These are phyloP conservation scores for Enteromius thamalakanensis DNA, from an alignment of 2,797 vertebrate genomes.

Conservation along the genomic window DNA sequence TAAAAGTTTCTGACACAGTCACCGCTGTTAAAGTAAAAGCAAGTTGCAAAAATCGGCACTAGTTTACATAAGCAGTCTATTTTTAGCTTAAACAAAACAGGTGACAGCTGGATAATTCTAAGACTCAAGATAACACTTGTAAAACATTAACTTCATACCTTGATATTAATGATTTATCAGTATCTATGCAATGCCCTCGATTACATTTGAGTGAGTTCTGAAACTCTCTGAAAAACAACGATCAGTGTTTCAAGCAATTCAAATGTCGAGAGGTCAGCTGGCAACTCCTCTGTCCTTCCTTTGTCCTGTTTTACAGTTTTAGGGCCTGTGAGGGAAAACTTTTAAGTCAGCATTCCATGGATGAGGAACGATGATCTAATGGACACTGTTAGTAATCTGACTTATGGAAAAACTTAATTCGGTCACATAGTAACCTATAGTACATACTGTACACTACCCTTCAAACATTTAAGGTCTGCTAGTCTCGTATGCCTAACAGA, in stretches of 20 bases:
- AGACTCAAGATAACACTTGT: neutral
- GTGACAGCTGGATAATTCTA: neutral
- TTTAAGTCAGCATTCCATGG: neutral
- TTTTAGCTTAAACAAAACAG: neutral
- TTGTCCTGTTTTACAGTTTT: neutral
- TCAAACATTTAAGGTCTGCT: neutral
- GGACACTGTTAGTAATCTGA: constrained; percentile 4
- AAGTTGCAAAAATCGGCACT: neutral
- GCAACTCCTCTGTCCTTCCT: neutral
- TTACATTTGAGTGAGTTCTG: neutral
- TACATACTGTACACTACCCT: neutral
- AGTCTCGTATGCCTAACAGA: neutral
- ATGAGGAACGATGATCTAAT: neutral
- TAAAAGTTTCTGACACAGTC: neutral
- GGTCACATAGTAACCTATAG: neutral
- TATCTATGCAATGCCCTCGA: neutral
- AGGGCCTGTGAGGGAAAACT: neutral
- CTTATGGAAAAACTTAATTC: neutral
- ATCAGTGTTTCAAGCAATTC: neutral
- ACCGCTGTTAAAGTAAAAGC: neutral
- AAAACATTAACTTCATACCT: neutral
- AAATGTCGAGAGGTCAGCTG: neutral
- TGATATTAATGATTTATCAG: neutral
- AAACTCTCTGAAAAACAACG: neutral
- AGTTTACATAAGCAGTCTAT: neutral